Base-by-base conservation (phyloP, 2,797 vertebrate genomes). In the Rousettus madagascariensis region DNA sequence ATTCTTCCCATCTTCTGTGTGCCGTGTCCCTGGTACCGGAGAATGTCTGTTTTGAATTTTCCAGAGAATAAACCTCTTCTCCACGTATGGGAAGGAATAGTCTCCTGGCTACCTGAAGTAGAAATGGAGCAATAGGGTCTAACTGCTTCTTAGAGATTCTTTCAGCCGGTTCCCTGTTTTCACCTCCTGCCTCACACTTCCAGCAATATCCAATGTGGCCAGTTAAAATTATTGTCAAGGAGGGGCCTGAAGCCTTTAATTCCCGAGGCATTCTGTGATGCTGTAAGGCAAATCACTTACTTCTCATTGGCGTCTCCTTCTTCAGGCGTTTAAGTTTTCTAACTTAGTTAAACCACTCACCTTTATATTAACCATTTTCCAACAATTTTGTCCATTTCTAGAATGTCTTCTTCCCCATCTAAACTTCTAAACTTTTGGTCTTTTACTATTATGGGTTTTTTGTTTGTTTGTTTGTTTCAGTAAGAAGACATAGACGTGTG, bases 101-200 rank as follows among this genome's bases (percentile, higher is more conserved):
- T 61, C 33, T 53, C 24, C 6, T 2, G 17, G 33, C 16, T 36
- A 6, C 16, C 8, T 63, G 30, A 28, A 41, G n/a, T 13, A 0
- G n/a, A 72, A 30, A 49, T 2, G 8, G 51, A 2, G 28, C 19
- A 2, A 5, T 4, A 28, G 20, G 1, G 1, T 16, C 20, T 36
- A 3, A 20, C 24, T 51, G 7, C 8, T 74, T 2, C 2, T n/a
- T 7, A 33, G 36, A 33, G 8, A 46, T 36, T 69, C 46, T 84
- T 68, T 11, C 13, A 30, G 11, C 41, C 38, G 51, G 38, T 38
- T 43, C 38, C 30, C 3, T 22, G 5, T 69, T 8, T 33, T 19
- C 30, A 82, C 20, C 3, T 9, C 72, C 30, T n/a, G 36, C 1
- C 10, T 17, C 13, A 5, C 8, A 5, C 8, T 20, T 13, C 11